Conservation (phyloP, 2,888 invertebrate genomes). For the Tyria jacobaeae region DNA sequence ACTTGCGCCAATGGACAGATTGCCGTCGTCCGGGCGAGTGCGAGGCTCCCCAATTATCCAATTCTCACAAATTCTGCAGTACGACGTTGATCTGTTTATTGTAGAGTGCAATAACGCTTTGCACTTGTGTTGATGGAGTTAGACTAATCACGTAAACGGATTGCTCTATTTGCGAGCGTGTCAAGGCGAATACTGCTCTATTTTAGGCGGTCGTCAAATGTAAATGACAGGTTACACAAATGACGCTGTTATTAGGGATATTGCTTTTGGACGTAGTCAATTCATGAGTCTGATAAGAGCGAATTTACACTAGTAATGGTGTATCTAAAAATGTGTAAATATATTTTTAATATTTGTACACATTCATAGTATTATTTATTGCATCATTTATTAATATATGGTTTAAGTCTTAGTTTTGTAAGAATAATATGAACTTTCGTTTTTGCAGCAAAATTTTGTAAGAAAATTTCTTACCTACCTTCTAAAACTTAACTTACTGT, state of each 20-base stretch:
- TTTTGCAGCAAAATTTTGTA: no score
- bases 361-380: no score
- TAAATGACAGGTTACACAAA: not conserved
- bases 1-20: slow-evolving; percentile 69
- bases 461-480: no score
- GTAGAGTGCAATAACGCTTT: slow-evolving; percentile 38
- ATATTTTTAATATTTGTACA: no score
- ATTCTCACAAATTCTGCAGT: slow-evolving; percentile 62
- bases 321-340: no score
- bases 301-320: no score
- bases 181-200: not conserved
- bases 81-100: slow-evolving; percentile 48
- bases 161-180: slow-evolving; percentile 14
- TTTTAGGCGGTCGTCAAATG: not conserved
- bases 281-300: no score
- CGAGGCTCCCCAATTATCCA: slow-evolving; percentile 67
- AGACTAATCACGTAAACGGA: slow-evolving; percentile 27
- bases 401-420: no score
- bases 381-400: no score
- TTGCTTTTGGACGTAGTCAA: no score
- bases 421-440: no score
- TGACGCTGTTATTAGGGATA: not conserved
- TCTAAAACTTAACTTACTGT: no score
- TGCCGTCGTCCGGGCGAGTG: slow-evolving; percentile 76
- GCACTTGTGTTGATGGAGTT: slow-evolving; percentile 29